Base-by-base conservation (phyloP, 2,888 invertebrate genomes). In the Sabatieria punctata region DNA sequence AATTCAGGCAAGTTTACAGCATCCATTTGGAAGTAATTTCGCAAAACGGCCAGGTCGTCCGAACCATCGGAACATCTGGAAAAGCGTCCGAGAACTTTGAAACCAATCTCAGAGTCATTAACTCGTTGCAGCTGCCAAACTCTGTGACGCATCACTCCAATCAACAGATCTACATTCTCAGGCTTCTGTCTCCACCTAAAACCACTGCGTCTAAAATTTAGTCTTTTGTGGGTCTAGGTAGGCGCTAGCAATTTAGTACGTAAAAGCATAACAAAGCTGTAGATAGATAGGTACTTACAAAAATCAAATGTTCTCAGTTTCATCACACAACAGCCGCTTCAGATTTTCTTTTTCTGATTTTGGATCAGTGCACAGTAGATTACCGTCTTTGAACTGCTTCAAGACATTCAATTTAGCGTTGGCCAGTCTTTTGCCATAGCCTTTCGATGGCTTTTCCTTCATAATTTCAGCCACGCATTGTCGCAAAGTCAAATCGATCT, bases 81-180 rank as follows among this genome's bases (percentile, higher is more conserved):
- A 41, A 53, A 53, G 13, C 49, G 27, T n/a, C 42, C 49, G 15
- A 55, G 3, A 1, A 54, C 56, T 38, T 38, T 21, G 44, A 48
- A 54, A n/a, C 21, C 43, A 23, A 54, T 45, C 40, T 48, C 21
- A 21, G 43, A 22, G 11, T 25, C 43, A 42, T 57, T 43, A 8
- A 11, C 11, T 11, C 56, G 46, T 41, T 43, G 35, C 38, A 55
- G 8, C 15, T 47, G 45, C 55, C 55, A 55, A 4, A 53, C 48
- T 13, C 53, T 48, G 44, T 54, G 43, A 8, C 36, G 35, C 13
- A 51, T 50, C 8, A 55, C 50, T 8, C 55, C 57, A 24, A 49
- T 27, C 43, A n/a, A 46, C 4, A 23, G 8, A 30, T 30, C 15
- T 15, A 11, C 30, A 30, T 30, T 30, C n/a, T n/a, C n/a, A n/a